These are phyloP conservation scores for Coryphaenoides rupestris DNA, from an alignment of 2,113 vertebrate genomes.

Conservation along the genomic window DNA sequence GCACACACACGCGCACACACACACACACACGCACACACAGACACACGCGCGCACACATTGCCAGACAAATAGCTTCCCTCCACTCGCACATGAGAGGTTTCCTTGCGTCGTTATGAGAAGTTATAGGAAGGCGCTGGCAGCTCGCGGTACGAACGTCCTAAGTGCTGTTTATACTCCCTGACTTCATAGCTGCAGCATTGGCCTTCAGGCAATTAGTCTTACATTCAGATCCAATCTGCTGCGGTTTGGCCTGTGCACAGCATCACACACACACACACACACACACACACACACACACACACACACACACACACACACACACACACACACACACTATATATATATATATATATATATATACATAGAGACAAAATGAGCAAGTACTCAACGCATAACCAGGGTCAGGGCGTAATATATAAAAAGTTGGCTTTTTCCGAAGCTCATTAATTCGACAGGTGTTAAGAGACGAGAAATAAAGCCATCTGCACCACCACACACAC, in stretches of 20 bases:
- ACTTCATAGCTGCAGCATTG: slow-evolving; percentile 3
- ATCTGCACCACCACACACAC: slow-evolving; percentile 33
- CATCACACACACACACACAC: neutral
- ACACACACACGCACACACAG: too few relatives aligned
- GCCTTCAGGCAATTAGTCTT: slow-evolving; percentile 28
- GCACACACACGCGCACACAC: too few relatives aligned
- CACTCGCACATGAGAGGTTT: slow-evolving; percentile 14
- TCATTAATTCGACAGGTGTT: slow-evolving; percentile 38
- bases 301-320: slow-evolving; percentile 6
- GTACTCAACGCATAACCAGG: neutral
- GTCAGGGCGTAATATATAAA: neutral
- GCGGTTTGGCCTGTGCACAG: neutral
- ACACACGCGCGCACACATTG: neutral
- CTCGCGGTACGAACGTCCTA: slow-evolving; percentile 10
- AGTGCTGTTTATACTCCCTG: slow-evolving; percentile 33
- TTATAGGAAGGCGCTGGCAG: slow-evolving; percentile 10
- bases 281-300: neutral
- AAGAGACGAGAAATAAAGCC: slow-evolving; percentile 25
- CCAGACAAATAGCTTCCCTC: neutral
- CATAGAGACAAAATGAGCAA: neutral
- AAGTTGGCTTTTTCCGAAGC: neutral
- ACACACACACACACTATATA: too few relatives aligned
- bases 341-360: too few relatives aligned
- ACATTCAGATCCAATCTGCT: slow-evolving; percentile 18
- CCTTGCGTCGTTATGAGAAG: slow-evolving; percentile 15